Conservation (phyloP, 1,140 invertebrate species). For the Vanessa tameamea region DNA sequence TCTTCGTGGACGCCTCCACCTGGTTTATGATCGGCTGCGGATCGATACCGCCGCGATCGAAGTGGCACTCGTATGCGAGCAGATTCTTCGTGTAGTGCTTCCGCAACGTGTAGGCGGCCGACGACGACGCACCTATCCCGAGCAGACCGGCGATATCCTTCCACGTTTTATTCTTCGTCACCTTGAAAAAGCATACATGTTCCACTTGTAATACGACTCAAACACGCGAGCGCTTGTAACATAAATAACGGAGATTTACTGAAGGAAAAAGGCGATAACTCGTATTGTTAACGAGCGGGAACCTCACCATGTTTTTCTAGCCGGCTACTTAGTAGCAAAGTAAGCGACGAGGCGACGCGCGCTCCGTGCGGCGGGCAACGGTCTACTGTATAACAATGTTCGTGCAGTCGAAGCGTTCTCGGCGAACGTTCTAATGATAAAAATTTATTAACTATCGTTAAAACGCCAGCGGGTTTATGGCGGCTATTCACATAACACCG, state of each 20-base stretch:
- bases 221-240: not conserved
- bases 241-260: not conserved
- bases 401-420: slow-evolving; percentile 39
- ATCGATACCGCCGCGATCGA: slow-evolving; percentile 97
- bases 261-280: not conserved
- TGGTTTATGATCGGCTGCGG: slow-evolving; percentile 97
- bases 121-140: slow-evolving; percentile 97
- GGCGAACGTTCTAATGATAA: slow-evolving; percentile 65
- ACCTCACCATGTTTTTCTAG: slow-evolving; percentile 46
- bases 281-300: not conserved
- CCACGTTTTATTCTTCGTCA: slow-evolving; percentile 99
- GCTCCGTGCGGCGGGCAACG: slow-evolving; percentile 22
- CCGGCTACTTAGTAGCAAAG: no score
- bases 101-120: slow-evolving; percentile 96
- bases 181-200: slow-evolving; percentile 81
- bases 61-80: slow-evolving; percentile 97
- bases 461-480: slow-evolving; percentile 63
- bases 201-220: not conserved
- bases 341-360: slow-evolving; percentile 18
- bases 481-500: slow-evolving; percentile 62
- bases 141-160: slow-evolving; percentile 97
- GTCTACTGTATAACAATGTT: slow-evolving; percentile 40
- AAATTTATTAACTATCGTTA: slow-evolving; percentile 75
- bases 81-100: slow-evolving; percentile 99
- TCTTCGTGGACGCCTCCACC: slow-evolving; percentile 93